phyloP scores from a whole-genome alignment of 2,797 vertebrate genomes.

The Syngnathus rostellatus region DNA sequence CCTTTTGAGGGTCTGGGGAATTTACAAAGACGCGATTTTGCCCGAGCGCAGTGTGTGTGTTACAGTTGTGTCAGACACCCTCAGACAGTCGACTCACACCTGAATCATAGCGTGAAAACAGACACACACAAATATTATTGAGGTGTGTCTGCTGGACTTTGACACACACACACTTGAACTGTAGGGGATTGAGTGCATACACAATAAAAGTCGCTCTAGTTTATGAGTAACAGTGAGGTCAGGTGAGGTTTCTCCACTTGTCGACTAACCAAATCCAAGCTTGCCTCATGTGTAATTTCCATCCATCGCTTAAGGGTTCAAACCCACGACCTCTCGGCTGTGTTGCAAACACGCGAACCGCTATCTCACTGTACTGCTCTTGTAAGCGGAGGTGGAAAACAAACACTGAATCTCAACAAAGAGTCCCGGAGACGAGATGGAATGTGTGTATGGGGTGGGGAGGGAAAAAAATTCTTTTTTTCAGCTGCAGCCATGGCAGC shows the following conservation, averaged over 20 bases:
- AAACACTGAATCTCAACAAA: not conserved
- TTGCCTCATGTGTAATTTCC: constrained; percentile 1
- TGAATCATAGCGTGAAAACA: constrained; percentile 70
- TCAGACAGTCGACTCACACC: constrained; percentile 60
- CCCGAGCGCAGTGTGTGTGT: not conserved
- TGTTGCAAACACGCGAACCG: not conserved
- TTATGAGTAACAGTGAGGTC: constrained; percentile 52
- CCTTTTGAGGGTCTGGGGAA: too few species aligned
- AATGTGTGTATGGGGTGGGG: not conserved
- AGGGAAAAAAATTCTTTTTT: too few species aligned
- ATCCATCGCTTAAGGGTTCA: not conserved
- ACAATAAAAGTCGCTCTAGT: constrained; percentile 9
- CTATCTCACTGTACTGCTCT: not conserved
- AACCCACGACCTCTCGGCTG: not conserved
- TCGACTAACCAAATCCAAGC: constrained; percentile 31
- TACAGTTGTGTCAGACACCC: constrained; percentile 6
- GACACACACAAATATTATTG: constrained; percentile 6
- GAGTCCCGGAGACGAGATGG: not conserved
- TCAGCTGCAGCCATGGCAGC: constrained; percentile 25
- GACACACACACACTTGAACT: constrained; percentile 10
- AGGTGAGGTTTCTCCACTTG: constrained; percentile 23
- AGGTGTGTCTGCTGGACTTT: constrained; percentile 34
- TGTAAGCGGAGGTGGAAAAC: not conserved
- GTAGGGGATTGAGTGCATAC: constrained; percentile 3
- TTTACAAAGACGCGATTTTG: too few species aligned